Conservation (phyloP, 1,140 invertebrate species). For the Brachionus rubens region DNA sequence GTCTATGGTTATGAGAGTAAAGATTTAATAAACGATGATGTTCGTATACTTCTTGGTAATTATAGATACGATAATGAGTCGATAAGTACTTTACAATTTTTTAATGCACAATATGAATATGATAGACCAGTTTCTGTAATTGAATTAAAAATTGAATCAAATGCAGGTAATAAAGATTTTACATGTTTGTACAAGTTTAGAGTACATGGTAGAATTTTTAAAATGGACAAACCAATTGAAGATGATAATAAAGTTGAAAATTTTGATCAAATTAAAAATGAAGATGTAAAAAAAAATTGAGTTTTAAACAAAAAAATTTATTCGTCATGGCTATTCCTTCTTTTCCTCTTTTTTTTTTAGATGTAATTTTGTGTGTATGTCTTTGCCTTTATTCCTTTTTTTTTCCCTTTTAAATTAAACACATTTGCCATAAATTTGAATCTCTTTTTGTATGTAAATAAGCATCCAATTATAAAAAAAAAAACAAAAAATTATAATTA, state of each 20-base stretch:
- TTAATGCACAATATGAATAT: constrained; percentile 23
- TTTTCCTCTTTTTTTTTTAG: no score
- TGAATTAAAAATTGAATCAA: constrained; percentile 82
- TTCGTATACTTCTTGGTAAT: constrained; percentile 9
- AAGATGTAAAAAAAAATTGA: no score
- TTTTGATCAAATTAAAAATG: no score
- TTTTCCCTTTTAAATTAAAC: not conserved
- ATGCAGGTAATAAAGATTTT: constrained; percentile 89
- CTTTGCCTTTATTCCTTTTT: not conserved
- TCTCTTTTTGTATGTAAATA: not conserved
- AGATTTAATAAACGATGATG: constrained; percentile 11
- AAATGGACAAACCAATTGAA: no score
- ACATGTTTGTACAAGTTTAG: constrained; percentile 95
- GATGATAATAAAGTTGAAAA: no score
- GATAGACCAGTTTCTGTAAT: constrained; percentile 58
- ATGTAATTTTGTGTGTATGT: no score
- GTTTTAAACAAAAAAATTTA: no score
- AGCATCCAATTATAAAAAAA: not conserved
- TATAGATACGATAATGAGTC: constrained; percentile 36
- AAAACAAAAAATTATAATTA: no score
- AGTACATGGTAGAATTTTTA: constrained; percentile 73
- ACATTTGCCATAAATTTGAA: not conserved
- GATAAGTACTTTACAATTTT: constrained; percentile 26
- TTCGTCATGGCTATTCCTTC: no score
- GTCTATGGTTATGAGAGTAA: constrained; percentile 45